A percentile compares a stretch with the other conserved stretches of the same genome.
phyloP scores from a whole-genome alignment of 2,888 invertebrate species.

The Hirtodrosophila cameraria region DNA sequence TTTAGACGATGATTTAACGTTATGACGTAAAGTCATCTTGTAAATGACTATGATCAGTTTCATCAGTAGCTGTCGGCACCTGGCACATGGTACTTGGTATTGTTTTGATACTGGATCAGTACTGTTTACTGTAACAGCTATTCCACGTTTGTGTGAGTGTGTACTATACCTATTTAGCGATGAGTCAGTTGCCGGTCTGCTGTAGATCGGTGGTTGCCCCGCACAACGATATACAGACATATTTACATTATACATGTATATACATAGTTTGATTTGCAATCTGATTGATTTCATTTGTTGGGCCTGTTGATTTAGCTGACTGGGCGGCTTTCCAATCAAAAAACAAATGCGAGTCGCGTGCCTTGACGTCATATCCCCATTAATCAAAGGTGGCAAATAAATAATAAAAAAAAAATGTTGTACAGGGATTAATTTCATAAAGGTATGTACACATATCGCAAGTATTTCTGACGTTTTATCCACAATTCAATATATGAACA shows the following conservation, averaged over 20 bases:
- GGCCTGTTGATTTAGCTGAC: conserved; percentile 1
- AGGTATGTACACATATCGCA: not conserved
- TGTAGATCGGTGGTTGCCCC: conserved; percentile 41
- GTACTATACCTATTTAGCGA: not conserved
- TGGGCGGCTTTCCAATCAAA: conserved; percentile 12
- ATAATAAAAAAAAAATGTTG: no score
- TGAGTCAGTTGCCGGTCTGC: conserved; percentile 27
- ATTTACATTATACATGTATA: no score
- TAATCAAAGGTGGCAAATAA: conserved; percentile 61
- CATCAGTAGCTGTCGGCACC: no score
- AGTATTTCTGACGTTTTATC: not conserved
- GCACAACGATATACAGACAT: conserved; percentile 32
- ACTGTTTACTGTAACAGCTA: not conserved
- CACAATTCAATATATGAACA: not conserved
- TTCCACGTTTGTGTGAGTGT: not conserved
- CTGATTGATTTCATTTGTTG: conserved; percentile 19
- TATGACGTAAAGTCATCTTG: no score
- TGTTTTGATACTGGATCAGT: no score
- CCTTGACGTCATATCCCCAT: conserved; percentile 62
- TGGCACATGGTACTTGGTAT: no score
- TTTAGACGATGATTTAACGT: no score
- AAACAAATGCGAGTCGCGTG: conserved; percentile 60
- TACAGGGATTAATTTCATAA: conserved; percentile 6
- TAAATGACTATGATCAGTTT: no score
- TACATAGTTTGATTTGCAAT: conserved; percentile 35